Evolutionary conservation across 2,797 vertebrate genomes (phyloP).

Genomic region (Tadarida brasiliensis): DNA sequence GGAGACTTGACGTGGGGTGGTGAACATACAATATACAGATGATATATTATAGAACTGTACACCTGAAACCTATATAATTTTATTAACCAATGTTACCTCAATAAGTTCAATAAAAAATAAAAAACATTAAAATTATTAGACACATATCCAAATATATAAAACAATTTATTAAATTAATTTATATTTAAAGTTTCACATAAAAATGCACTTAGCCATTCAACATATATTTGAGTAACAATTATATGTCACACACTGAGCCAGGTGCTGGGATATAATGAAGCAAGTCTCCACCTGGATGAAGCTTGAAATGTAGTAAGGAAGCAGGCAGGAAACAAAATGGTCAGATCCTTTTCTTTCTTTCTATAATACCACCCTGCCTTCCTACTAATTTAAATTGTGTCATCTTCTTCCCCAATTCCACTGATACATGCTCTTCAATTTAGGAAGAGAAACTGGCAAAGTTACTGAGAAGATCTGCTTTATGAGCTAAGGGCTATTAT

Average conservation of each 20-base stretch:
- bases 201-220: constrained; percentile 33
- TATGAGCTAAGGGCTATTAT: background rate
- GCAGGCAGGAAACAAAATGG: background rate
- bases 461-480: background rate
- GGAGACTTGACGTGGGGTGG: background rate
- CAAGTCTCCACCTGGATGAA: background rate
- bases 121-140: constrained; percentile 25
- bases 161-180: constrained; percentile 1
- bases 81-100: background rate
- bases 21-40: background rate
- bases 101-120: background rate
- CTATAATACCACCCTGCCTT: background rate
- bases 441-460: background rate
- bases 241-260: background rate
- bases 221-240: background rate
- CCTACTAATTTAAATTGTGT: background rate
- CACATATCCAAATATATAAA: constrained; percentile 20
- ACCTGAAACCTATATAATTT: background rate
- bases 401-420: background rate
- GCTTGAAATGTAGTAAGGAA: background rate
- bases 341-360: background rate
- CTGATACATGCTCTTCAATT: background rate
- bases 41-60: background rate
- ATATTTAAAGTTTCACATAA: constrained; percentile 42
- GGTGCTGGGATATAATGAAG: background rate